These are phyloP conservation scores for Pachypanchax playfairii DNA, from an alignment of 2,113 vertebrate species.

Conservation along the genomic window DNA sequence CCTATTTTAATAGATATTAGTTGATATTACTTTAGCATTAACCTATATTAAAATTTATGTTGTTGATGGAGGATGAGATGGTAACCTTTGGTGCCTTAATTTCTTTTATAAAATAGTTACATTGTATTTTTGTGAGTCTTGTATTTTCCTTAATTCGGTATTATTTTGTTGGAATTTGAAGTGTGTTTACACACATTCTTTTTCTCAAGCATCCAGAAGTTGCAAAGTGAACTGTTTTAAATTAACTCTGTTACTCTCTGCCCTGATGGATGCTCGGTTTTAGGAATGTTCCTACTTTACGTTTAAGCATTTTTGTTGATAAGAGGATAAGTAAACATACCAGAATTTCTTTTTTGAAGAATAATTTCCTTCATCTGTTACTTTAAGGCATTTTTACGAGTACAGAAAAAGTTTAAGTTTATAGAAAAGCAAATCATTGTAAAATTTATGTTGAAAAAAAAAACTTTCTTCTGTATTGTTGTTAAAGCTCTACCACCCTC, in stretches of 20 bases:
- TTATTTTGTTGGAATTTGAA: too few species aligned
- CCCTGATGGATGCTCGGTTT: constrained; percentile 7
- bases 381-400: not conserved
- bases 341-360: too few species aligned
- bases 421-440: too few species aligned
- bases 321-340: constrained; percentile 20
- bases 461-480: constrained; percentile 16
- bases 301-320: constrained; percentile 32
- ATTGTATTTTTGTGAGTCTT: too few species aligned
- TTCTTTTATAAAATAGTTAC: too few species aligned
- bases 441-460: not conserved
- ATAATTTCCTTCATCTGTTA: not conserved
- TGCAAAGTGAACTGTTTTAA: not conserved
- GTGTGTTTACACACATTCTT: too few species aligned
- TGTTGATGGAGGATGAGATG: constrained; percentile 38
- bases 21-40: not conserved
- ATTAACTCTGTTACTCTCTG: not conserved
- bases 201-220: constrained; percentile 13
- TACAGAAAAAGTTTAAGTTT: not conserved
- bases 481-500: not conserved
- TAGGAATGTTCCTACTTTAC: constrained; percentile 24
- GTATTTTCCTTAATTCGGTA: too few species aligned
- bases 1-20: not conserved
- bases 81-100: too few species aligned
- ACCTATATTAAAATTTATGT: constrained; percentile 3